These are phyloP conservation scores for Oryctes rhinoceros DNA, from an alignment of 1,140 invertebrate species.

Conservation along the genomic window DNA sequence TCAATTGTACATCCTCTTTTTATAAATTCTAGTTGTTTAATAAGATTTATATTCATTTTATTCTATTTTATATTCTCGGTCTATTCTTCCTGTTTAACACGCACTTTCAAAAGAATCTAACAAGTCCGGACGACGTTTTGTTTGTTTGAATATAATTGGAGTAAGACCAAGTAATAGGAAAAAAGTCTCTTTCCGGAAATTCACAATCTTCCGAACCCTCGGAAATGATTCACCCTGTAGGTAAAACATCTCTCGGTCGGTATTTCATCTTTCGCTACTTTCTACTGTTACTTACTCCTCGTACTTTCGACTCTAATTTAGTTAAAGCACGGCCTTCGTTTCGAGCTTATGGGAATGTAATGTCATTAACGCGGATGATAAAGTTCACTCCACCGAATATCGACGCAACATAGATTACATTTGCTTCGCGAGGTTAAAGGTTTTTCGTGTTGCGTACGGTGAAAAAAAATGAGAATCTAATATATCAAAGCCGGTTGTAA, in stretches of 20 bases:
- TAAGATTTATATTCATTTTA: too few species aligned
- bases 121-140: too few species aligned
- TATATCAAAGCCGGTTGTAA: too few species aligned
- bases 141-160: not conserved
- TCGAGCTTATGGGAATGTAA: not conserved
- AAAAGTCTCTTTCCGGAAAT: not conserved
- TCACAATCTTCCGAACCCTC: too few species aligned
- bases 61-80: too few species aligned
- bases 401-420: constrained; percentile 8
- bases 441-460: too few species aligned
- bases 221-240: not conserved
- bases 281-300: too few species aligned
- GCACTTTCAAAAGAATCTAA: too few species aligned
- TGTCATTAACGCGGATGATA: not conserved
- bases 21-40: too few species aligned
- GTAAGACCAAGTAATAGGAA: not conserved
- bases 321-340: not conserved
- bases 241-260: not conserved
- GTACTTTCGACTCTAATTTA: not conserved
- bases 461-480: too few species aligned
- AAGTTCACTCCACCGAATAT: not conserved
- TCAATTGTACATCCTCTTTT: too few species aligned
- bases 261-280: not conserved
- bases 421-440: not conserved
- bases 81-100: too few species aligned